Evolutionary conservation across 2,888 invertebrate species (phyloP), one percentile per base, ranked within the genome.

Genomic region (Drosophila buzzatii): DNA sequence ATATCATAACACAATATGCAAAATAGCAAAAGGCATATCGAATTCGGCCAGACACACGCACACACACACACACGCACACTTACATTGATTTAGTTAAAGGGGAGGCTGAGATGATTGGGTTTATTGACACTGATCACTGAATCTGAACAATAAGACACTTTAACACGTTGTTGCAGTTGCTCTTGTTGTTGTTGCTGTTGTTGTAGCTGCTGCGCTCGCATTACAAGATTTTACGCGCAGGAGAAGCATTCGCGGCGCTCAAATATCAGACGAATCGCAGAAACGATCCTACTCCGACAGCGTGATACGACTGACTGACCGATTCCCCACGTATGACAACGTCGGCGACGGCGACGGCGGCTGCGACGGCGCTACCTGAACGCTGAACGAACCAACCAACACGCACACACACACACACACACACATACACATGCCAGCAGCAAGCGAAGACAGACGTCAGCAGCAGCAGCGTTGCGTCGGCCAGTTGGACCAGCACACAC

Each of bases 301-400:
- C 92, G 92, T 90, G 91, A 85, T 92, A 90, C 92, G 91, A 92
- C 92, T 92, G 92, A 93, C 92, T 93, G 91, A 91, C 89, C 83
- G 75, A 73, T 78, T 78, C 59, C 78, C 56, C 78, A 77, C 69
- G 79, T 79, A 79, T 79, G 79, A 81, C 81, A 79, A 73, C 70
- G 42, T 37, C 70, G 60, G 39, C 68, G 33, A 42, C 61, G 33
- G 39, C 70, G 33, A 52, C 73, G 39, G 56, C 59, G 20, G 55
- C 52, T 37, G 37, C 70, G 47, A 65, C 77, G 67, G 65, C 80
- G 72, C 80, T 80, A 72, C 59, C 78, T 74, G 61, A 70, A 41
- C 74, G 49, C 78, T 74, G 61, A 70, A 41, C 74, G 53, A 73
- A 65, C 63, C 39, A 37, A 61, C 72, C 73, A 67, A 71, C 67